Evolutionary conservation across 2,888 invertebrate genomes (phyloP), one percentile per base, ranked within the genome.

Genomic region (Galerucella pusilla): DNA sequence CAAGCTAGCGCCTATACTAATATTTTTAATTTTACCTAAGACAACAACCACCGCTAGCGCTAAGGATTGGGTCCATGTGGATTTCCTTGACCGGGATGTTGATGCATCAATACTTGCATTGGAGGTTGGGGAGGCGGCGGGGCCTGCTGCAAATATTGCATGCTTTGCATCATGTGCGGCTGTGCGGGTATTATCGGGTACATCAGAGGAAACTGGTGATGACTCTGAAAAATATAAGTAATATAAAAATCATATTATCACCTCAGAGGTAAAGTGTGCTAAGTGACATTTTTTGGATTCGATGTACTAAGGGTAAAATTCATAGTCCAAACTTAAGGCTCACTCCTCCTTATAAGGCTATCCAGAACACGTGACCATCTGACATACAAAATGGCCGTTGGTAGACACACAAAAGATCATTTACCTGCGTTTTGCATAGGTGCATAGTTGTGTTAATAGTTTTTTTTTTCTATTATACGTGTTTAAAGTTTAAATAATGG

Each of bases 131-230:
- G 89, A 71, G 79, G 88, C 86, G 89, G 90, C 63, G 89, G 89
- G 9, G 86, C 87, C 49, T 85, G 87, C 68, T 89, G 88, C 74
- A 90, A 84, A 83, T 90, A 90, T 82, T 89, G 90, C 89, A 87
- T 85, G 63, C 85, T 83, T 75, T 84, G 87, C 86, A 87, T 86
- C 85, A 89, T 89, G 79, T 89, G 89, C 75, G 89, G 89, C 75
- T 89, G 90, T 49, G 89, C 87, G 76, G 89, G 90, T 78, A 92
- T 86, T 75, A 91, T 86, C 54, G 91, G 90, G 83, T 91, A 92
- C 85, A 89, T 89, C 46, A 88, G 88, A 52, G 88, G 89, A 69
- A 88, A 89, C 65, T 82, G 78, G 35, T 72, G 66, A 20, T 72
- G 66, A 25, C 72, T 46, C 64, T 65, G 46, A 16, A 65, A 65